phyloP scores from a whole-genome alignment of 2,797 vertebrate species.

The Thalassophryne amazonica region DNA sequence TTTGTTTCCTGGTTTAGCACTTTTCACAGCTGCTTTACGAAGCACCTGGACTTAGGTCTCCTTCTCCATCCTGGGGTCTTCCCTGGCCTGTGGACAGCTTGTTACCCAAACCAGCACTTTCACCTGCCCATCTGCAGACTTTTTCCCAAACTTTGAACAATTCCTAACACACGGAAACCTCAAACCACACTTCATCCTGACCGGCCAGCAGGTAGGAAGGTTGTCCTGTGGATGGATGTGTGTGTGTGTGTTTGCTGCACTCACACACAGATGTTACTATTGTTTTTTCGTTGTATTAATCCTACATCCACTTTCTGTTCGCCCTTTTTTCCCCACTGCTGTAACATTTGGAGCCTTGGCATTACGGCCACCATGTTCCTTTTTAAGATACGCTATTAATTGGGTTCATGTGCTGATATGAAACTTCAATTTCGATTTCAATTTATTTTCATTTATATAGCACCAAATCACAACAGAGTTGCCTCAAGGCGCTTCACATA shows the following conservation, averaged over 20 bases:
- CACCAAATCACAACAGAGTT: no score
- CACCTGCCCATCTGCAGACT: conserved; percentile 52
- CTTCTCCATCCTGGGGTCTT: conserved; percentile 34
- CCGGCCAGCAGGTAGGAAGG: conserved; percentile 45
- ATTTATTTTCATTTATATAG: no score
- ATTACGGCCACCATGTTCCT: neutral
- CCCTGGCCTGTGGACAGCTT: conserved; percentile 46
- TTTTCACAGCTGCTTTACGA: conserved; percentile 49
- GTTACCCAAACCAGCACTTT: conserved; percentile 54
- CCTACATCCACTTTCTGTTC: neutral
- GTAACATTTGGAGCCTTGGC: neutral
- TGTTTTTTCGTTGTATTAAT: neutral
- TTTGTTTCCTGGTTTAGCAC: conserved; percentile 31
- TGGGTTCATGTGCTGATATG: neutral
- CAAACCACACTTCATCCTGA: conserved; percentile 49
- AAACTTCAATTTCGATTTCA: no score
- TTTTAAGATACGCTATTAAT: neutral
- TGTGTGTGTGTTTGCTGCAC: neutral
- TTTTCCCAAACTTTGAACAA: conserved; percentile 29
- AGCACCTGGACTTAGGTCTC: conserved; percentile 35
- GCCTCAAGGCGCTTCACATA: no score
- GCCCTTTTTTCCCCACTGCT: neutral
- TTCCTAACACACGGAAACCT: conserved; percentile 48
- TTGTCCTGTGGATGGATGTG: neutral
- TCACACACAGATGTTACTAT: neutral